These are phyloP conservation scores for Cervus canadensis DNA, from an alignment of 2,113 vertebrate genomes.

Conservation along the genomic window DNA sequence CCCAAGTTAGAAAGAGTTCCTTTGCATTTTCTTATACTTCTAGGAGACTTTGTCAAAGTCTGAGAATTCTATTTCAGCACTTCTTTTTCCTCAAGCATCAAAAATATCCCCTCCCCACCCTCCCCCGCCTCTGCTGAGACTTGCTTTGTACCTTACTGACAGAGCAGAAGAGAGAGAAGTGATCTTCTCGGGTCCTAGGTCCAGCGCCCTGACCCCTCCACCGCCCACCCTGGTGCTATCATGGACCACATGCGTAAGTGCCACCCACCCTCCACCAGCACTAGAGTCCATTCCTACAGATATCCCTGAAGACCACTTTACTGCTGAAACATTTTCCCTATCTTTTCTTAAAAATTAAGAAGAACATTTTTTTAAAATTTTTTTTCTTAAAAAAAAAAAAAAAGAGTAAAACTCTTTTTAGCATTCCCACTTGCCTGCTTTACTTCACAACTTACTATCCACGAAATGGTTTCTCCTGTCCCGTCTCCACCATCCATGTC, in stretches of 20 bases:
- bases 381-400: neutral
- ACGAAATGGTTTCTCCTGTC: neutral
- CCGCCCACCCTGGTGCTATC: fast-evolving
- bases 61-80: neutral
- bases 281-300: fast-evolving
- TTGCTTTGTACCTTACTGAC: neutral
- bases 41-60: too few species aligned
- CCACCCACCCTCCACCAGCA: too few species aligned
- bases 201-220: neutral
- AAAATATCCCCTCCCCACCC: neutral
- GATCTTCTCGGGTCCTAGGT: neutral
- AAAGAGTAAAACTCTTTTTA: neutral
- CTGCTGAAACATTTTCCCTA: neutral
- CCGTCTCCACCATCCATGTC: neutral
- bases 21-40: neutral
- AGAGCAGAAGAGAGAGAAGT: too few species aligned
- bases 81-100: neutral
- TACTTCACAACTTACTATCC: neutral
- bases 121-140: neutral
- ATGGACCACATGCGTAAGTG: fast-evolving
- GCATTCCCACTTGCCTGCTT: neutral
- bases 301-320: neutral
- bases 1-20: neutral
- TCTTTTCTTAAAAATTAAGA: neutral
- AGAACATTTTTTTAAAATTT: too few species aligned